Conservation (phyloP, 2,888 invertebrate genomes). For the Nebria brevicollis region DNA sequence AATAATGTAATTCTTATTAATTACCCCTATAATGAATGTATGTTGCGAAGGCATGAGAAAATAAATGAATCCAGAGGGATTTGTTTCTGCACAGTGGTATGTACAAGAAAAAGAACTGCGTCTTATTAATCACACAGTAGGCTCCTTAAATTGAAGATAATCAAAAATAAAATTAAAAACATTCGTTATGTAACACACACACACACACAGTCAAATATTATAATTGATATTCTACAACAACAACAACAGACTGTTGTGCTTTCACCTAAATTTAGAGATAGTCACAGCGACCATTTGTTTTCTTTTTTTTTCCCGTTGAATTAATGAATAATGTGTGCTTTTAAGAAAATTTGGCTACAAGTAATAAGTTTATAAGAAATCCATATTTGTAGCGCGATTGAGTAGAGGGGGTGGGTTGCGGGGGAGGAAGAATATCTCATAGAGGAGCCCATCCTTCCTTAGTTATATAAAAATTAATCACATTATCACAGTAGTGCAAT, state of each 20-base stretch:
- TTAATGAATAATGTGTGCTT: too few relatives aligned
- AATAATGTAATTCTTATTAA: too few relatives aligned
- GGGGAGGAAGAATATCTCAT: background rate
- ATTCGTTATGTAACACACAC: constrained; percentile 30
- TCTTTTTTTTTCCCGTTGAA: too few relatives aligned
- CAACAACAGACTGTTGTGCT: too few relatives aligned
- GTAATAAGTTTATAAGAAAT: constrained; percentile 19
- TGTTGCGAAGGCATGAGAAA: background rate
- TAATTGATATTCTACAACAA: too few relatives aligned
- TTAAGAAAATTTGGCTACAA: too few relatives aligned
- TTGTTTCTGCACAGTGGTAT: constrained; percentile 34
- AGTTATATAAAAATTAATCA: constrained; percentile 63
- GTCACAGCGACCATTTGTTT: too few relatives aligned
- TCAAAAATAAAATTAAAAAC: constrained; percentile 42
- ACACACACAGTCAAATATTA: too few relatives aligned
- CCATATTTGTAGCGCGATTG: constrained; percentile 33
- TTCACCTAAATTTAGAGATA: too few relatives aligned
- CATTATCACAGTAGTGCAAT: constrained; percentile 62
- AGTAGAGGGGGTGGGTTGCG: background rate
- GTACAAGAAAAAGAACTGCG: constrained; percentile 31
- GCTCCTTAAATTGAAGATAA: constrained; percentile 41
- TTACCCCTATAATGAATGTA: background rate
- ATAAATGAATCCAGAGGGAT: constrained; percentile 7
- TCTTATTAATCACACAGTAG: constrained; percentile 45
- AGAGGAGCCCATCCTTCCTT: constrained; percentile 31